Conservation (phyloP, 2,797 vertebrate genomes). For the Trachurus trachurus region DNA sequence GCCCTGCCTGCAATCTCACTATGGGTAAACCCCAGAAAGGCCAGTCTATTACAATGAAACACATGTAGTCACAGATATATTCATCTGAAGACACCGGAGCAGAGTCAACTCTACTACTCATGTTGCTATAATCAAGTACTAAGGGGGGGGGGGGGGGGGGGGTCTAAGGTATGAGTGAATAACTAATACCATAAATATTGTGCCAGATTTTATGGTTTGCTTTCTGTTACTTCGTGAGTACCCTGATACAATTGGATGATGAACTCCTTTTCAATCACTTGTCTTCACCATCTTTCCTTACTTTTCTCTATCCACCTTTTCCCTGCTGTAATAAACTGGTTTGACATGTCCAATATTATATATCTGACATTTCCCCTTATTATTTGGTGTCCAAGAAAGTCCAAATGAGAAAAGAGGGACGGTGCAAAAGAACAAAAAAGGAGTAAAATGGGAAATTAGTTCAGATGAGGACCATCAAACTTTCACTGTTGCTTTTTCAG, state of each 20-base stretch:
- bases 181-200: no score
- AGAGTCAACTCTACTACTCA: no score
- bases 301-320: background rate
- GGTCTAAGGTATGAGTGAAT: no score
- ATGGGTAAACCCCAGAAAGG: background rate
- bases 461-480: conserved; percentile 20
- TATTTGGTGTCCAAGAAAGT: conserved; percentile 13
- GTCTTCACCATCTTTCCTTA: no score
- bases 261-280: no score
- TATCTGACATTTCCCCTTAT: conserved; percentile 17
- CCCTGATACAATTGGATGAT: background rate
- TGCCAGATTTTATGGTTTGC: no score
- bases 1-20: background rate
- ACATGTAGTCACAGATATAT: background rate
- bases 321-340: background rate
- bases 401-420: background rate
- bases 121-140: no score
- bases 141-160: no score
- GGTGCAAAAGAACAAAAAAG: background rate
- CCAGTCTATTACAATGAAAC: background rate
- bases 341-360: background rate
- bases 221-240: background rate
- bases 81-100: background rate
- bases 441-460: conserved; percentile 40
- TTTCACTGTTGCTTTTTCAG: conserved; percentile 44